These are phyloP conservation scores for Chamaedrilus cognettii DNA, from an alignment of 2,888 invertebrate species.

Conservation along the genomic window DNA sequence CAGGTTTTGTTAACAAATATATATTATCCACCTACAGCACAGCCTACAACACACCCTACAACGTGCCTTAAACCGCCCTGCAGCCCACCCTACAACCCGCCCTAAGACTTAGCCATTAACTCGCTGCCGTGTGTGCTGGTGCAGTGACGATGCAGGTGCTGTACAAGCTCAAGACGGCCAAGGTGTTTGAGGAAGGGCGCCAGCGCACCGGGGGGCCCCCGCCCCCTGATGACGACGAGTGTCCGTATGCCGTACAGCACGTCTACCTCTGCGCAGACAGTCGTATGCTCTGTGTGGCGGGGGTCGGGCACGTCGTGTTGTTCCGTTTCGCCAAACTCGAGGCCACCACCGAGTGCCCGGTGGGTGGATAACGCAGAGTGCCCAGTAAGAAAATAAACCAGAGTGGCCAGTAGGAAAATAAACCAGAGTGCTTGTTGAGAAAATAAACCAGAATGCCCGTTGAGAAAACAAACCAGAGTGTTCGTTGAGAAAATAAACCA, in stretches of 20 bases:
- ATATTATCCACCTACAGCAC: no score
- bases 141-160: conserved; percentile 90
- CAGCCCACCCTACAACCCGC: no score
- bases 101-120: no score
- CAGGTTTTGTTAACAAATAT: no score
- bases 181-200: conserved; percentile 75
- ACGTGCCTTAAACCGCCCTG: no score
- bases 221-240: conserved; percentile 71
- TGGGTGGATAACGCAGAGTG: conserved; percentile 41
- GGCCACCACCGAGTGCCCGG: conserved; percentile 64
- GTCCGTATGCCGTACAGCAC: conserved; percentile 87
- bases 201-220: conserved; percentile 42
- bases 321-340: conserved; percentile 96
- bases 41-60: no score
- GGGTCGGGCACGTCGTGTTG: conserved; percentile 90
- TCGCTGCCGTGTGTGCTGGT: no score
- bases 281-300: conserved; percentile 83
- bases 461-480: no score
- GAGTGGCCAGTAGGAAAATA: not conserved
- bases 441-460: no score
- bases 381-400: no score
- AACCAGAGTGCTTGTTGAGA: not conserved
- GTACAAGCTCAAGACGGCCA: conserved; percentile 96
- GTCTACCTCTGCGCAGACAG: conserved; percentile 89
- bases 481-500: no score